These are phyloP conservation scores for Glandiceps talaboti DNA, from an alignment of 53 echinoderm and acorn worm species.

Conservation along the genomic window DNA sequence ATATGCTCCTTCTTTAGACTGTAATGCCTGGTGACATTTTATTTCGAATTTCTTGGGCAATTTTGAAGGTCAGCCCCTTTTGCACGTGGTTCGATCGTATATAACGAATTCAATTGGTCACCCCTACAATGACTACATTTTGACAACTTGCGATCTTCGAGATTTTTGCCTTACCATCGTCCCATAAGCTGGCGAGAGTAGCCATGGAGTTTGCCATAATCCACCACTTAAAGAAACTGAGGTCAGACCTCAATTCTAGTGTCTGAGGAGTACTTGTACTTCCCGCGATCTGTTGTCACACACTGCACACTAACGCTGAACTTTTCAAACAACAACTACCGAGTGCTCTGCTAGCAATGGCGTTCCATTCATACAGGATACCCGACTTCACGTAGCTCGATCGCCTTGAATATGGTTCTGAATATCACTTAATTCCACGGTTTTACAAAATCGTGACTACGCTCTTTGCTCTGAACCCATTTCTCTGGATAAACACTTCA, in stretches of 20 bases:
- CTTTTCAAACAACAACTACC: not conserved
- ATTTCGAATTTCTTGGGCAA: too few species aligned
- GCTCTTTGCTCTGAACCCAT: not conserved
- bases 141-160: not conserved
- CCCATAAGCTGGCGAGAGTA: slow-evolving; percentile 56
- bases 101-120: not conserved
- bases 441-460: not conserved
- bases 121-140: not conserved
- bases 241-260: not conserved
- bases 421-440: not conserved
- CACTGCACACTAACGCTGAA: not conserved
- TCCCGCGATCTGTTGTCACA: slow-evolving; percentile 1
- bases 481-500: not conserved
- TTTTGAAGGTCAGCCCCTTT: too few species aligned
- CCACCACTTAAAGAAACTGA: slow-evolving; percentile 2
- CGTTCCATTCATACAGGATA: not conserved
- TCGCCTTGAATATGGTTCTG: not conserved
- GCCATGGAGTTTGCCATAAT: slow-evolving; percentile 60
- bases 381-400: not conserved
- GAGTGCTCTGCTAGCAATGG: not conserved
- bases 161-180: slow-evolving; percentile 39
- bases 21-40: too few species aligned
- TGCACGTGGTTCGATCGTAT: not conserved
- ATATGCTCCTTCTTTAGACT: too few species aligned
- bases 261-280: not conserved